Conservation (phyloP, 1,140 invertebrate genomes). For the Zaprionus taronus region DNA sequence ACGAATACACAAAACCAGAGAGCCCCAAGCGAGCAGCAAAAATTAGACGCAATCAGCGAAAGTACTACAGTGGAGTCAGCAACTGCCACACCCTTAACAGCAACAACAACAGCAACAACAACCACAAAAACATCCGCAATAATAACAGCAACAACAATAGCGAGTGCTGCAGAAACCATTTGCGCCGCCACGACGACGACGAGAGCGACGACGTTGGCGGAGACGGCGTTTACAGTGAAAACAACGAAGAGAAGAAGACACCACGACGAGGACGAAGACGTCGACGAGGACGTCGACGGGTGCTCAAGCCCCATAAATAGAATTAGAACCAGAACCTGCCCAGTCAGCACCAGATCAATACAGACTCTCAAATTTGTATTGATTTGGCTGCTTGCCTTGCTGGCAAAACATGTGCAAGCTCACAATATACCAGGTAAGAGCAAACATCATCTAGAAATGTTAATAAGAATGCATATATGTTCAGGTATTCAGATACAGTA, state of each 20-base stretch:
- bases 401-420: constrained; percentile 65
- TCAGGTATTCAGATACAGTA: no score
- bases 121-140: constrained; percentile 33
- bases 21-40: constrained; percentile 36
- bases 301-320: constrained; percentile 14
- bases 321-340: constrained; percentile 35
- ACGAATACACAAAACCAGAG: constrained; percentile 4
- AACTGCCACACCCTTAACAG: constrained; percentile 35
- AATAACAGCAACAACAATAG: constrained; percentile 44
- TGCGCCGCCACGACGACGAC: constrained; percentile 32
- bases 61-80: constrained; percentile 34
- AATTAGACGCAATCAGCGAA: constrained; percentile 52
- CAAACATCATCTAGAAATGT: not conserved
- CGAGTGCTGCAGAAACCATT: constrained; percentile 47
- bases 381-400: constrained; percentile 61
- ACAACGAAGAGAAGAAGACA: constrained; percentile 60
- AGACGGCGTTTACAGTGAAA: constrained; percentile 71
- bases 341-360: constrained; percentile 35
- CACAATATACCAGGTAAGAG: constrained; percentile 77
- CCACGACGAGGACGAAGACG: constrained; percentile 34
- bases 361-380: constrained; percentile 57
- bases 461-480: no score
- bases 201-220: constrained; percentile 47
- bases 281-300: constrained; percentile 45
- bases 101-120: constrained; percentile 35